Evolutionary conservation across 2,888 invertebrate species (phyloP).

Genomic region (Alsophila aescularia): DNA sequence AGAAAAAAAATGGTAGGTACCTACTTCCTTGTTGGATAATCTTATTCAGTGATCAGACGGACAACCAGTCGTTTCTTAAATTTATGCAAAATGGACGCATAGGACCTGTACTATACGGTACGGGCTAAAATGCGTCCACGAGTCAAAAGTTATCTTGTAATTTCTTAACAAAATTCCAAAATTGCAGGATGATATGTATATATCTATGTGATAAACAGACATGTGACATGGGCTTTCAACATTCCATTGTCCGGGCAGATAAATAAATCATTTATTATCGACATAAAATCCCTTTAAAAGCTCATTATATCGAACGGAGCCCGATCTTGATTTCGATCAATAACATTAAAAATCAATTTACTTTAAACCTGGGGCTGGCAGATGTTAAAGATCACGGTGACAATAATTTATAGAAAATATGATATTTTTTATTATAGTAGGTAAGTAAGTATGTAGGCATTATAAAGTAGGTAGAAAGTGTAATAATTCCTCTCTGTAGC

Average conservation of each 20-base stretch:
- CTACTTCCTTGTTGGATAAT: not conserved
- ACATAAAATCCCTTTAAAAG: conserved; percentile 43
- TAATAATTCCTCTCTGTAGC: too few relatives aligned
- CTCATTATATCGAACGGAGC: conserved; percentile 43
- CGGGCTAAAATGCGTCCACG: too few relatives aligned
- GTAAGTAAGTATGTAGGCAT: too few relatives aligned
- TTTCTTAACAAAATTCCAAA: not conserved
- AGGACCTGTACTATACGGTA: too few relatives aligned
- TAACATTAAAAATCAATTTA: conserved; percentile 56
- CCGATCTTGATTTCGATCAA: conserved; percentile 37
- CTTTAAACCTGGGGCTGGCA: conserved; percentile 32
- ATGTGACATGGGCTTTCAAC: conserved; percentile 1
- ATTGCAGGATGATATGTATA: not conserved
- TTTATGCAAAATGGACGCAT: not conserved
- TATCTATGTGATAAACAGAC: not conserved
- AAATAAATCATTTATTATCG: conserved; percentile 21
- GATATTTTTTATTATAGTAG: too few relatives aligned
- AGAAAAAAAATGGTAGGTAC: not conserved
- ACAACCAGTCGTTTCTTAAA: conserved; percentile 1
- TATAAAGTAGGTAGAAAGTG: too few relatives aligned
- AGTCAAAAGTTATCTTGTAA: too few relatives aligned
- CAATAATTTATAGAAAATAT: conserved; percentile 1
- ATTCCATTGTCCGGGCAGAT: conserved; percentile 5
- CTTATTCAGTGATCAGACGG: not conserved
- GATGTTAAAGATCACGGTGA: conserved; percentile 37